A percentile compares a stretch with the other conserved stretches of the same genome.
These are phyloP conservation scores for Baronia brevicornis DNA, from an alignment of 2,888 invertebrate species.

Conservation along the genomic window DNA sequence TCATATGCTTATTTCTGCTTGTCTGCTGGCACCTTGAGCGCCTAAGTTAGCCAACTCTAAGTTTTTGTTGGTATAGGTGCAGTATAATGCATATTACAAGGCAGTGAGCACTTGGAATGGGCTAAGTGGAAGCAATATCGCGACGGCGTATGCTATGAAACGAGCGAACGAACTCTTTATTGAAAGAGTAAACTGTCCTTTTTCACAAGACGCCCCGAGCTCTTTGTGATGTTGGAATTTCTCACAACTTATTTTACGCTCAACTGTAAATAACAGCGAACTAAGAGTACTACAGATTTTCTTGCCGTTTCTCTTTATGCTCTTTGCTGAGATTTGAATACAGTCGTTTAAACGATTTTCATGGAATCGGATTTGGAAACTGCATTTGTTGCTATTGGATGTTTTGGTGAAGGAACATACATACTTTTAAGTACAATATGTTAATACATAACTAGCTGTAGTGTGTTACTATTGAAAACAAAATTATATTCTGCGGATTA, in stretches of 20 bases:
- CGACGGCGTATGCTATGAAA: conserved; percentile 43
- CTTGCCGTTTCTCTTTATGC: conserved; percentile 40
- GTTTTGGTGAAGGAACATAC: conserved; percentile 28
- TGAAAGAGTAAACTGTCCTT: conserved; percentile 72
- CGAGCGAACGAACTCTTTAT: conserved; percentile 54
- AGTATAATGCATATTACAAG: conserved; percentile 74
- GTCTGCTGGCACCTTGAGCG: conserved; percentile 44
- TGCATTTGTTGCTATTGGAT: conserved; percentile 30
- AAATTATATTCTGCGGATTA: conserved; percentile 52
- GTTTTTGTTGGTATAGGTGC: conserved; percentile 49
- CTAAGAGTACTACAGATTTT: conserved; percentile 51
- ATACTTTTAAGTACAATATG: conserved; percentile 25
- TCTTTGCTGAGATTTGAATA: conserved; percentile 41
- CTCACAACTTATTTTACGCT: conserved; percentile 60
- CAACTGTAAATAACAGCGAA: conserved; percentile 59
- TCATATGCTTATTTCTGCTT: conserved; percentile 70
- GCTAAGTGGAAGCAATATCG: conserved; percentile 61
- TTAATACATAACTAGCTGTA: conserved; percentile 26
- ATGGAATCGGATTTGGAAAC: too few relatives aligned
- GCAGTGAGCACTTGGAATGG: conserved; percentile 64
- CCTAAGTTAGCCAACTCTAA: too few relatives aligned
- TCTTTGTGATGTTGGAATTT: conserved; percentile 58
- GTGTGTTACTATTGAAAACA: conserved; percentile 28
- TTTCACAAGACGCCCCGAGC: conserved; percentile 61
- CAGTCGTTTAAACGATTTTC: conserved; percentile 38